A percentile compares a stretch with the other conserved stretches of the same genome.
Evolutionary conservation across 2,113 vertebrate species (phyloP).

Genomic region (Psammodynastes pulverulentus): DNA sequence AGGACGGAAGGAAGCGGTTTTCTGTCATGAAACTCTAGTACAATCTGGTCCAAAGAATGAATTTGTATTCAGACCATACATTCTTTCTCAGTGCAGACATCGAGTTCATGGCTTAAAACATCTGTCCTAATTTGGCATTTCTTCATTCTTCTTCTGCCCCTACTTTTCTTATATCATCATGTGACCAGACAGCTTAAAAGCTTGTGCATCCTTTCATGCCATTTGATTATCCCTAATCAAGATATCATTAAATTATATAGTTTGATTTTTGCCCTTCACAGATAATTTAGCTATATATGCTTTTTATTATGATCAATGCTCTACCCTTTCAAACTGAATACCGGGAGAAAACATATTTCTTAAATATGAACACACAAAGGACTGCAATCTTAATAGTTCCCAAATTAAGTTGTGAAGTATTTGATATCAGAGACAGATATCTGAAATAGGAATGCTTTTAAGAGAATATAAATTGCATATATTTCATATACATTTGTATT

Average conservation of each 20-base stretch:
- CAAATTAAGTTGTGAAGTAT: background rate
- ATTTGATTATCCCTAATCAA: background rate
- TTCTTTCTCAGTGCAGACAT: background rate
- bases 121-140: background rate
- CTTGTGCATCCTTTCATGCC: background rate
- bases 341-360: background rate
- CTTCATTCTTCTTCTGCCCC: background rate
- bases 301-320: background rate
- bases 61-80: background rate
- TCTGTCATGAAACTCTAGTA: background rate
- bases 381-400: background rate
- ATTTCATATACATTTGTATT: background rate
- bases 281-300: background rate
- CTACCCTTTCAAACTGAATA: background rate
- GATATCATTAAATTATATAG: background rate
- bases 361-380: background rate
- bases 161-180: background rate
- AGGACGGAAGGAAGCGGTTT: background rate
- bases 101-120: background rate
- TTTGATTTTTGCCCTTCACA: background rate
- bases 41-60: background rate
- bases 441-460: background rate
- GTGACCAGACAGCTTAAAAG: background rate
- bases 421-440: background rate
- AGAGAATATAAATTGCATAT: slow-evolving; percentile 13